phyloP scores from a whole-genome alignment of 2,888 invertebrate species.

The Spilosoma lubricipeda region DNA sequence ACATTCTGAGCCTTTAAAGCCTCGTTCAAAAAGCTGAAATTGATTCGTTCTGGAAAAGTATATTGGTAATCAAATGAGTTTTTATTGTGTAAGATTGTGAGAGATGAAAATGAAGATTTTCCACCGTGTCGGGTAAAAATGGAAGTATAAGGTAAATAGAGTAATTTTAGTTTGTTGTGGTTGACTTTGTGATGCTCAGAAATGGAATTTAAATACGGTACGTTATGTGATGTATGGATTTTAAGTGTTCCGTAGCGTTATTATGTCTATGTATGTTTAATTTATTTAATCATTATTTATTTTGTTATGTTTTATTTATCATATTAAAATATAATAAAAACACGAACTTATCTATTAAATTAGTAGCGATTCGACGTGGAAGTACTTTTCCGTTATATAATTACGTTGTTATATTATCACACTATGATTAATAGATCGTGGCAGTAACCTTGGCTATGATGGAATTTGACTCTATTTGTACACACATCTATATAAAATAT shows the following conservation, averaged over 20 bases:
- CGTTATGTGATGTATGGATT: not conserved
- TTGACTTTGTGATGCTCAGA: too few species aligned
- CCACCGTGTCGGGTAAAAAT: too few species aligned
- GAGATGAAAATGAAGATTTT: too few species aligned
- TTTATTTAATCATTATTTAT: too few species aligned
- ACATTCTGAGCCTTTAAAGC: too few species aligned
- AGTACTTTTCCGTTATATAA: not conserved
- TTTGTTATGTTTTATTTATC: not conserved
- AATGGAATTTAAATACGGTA: too few species aligned
- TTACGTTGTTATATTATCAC: slow-evolving; percentile 8
- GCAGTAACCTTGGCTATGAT: not conserved
- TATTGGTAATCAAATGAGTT: too few species aligned
- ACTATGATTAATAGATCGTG: slow-evolving; percentile 7
- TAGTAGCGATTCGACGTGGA: not conserved
- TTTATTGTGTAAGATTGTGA: too few species aligned
- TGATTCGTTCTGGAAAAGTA: too few species aligned
- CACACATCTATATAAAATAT: not conserved
- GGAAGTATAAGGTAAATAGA: too few species aligned
- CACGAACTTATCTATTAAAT: not conserved
- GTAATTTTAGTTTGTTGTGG: too few species aligned
- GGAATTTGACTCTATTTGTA: not conserved
- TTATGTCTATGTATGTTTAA: not conserved
- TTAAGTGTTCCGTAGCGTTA: not conserved
- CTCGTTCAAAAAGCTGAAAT: too few species aligned
- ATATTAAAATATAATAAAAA: not conserved